Evolutionary conservation across 2,888 invertebrate species (phyloP), one percentile per base, ranked within the genome.

Genomic region (Synanthedon andrenaeformis): DNA sequence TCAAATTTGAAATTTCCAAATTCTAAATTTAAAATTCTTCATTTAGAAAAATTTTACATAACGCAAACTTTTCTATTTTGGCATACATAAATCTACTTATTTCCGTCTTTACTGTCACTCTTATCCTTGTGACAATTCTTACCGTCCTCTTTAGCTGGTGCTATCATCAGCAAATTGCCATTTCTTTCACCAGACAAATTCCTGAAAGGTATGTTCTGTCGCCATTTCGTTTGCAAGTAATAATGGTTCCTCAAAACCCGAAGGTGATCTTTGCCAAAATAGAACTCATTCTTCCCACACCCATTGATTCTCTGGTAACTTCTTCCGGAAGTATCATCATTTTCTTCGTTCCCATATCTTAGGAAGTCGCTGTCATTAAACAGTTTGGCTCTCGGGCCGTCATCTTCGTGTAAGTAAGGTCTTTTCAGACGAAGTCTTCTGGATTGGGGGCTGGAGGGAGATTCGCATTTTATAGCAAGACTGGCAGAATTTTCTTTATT

Each of bases 121-220:
- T 56, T 58, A 1, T 55, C 57, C n/a, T 53, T 54, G 11, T 45
- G 45, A 45, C 49, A 23, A 10, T 49, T 49, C 19, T 52, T 52
- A 35, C 54, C 56, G 28, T 67, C 66, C 11, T 79, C 78, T 54
- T 78, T 78, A 4, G 72, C 79, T 0, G 92, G 91, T 0, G 91
- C 91, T 11, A 92, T 92, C 91, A 92, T 92, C 55, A 92, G 62
- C 56, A 92, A 66, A 65, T 92, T 91, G 0, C 91, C 90, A 64
- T 92, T 92, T 28, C 89, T 82, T 62, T 92, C 92, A 55, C 65
- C 66, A 0, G 74, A 76, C 54, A 87, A 59, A 55, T 81, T 85
- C 49, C 86, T 74, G 42, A 86, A 79, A 2, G 87, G 86, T 17
- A 90, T 84, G 52, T 89, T 79, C 51, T 83, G 80, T 1, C 86